Percentiles rank a stretch among this genome's conserved stretches.
Conservation (phyloP, 2,888 invertebrate species). For the Diplazon laetatorius region DNA sequence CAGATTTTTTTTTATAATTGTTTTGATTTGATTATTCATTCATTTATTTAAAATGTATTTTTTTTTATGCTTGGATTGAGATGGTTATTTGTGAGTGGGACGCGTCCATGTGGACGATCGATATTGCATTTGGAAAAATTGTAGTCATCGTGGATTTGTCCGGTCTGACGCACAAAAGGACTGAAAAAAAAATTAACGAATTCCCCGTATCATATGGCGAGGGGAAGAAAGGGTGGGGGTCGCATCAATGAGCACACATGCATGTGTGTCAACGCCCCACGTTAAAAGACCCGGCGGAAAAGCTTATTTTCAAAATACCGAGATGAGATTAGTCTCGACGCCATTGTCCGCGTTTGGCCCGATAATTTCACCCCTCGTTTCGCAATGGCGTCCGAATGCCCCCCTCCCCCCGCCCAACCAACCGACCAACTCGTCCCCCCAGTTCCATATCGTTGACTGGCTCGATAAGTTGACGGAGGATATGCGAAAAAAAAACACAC, state of each 20-base stretch:
- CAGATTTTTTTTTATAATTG: too few species aligned
- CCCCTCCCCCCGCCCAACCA: slow-evolving; percentile 36
- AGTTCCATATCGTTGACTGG: slow-evolving; percentile 8
- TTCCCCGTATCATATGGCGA: background rate
- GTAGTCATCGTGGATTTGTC: too few species aligned
- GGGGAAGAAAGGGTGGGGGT: background rate
- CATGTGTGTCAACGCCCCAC: background rate
- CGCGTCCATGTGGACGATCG: too few species aligned
- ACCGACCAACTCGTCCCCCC: too few species aligned
- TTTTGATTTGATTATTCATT: slow-evolving; percentile 27
- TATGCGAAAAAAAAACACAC: slow-evolving; percentile 25
- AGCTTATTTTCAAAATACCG: slow-evolving; percentile 73
- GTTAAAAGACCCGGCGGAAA: background rate
- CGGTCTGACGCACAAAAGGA: too few species aligned
- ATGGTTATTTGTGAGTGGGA: too few species aligned
- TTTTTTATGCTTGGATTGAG: too few species aligned
- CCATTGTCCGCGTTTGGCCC: slow-evolving; percentile 46
- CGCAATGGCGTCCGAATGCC: slow-evolving; percentile 58
- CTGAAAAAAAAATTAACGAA: slow-evolving; percentile 11
- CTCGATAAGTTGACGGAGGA: slow-evolving; percentile 48
- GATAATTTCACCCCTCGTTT: slow-evolving; percentile 67
- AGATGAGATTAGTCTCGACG: slow-evolving; percentile 57
- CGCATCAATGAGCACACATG: background rate
- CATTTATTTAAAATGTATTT: background rate
- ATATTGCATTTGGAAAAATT: too few species aligned